Base-by-base conservation (phyloP, 1,140 invertebrate species). In the Colletes gigas region DNA sequence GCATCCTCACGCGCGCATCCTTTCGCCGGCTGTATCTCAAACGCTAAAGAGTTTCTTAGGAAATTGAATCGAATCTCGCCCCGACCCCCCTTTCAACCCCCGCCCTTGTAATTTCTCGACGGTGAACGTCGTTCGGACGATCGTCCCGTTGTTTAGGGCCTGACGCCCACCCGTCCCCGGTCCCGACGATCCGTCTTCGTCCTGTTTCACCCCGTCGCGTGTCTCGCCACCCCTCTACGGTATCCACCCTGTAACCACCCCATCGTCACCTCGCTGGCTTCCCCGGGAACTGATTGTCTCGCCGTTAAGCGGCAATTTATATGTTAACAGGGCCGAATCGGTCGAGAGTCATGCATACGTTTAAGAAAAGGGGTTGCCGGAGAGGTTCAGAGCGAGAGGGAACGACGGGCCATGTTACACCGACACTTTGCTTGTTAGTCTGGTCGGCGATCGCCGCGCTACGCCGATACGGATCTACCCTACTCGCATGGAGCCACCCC, bases 231-330 rank as follows among this genome's bases (percentile, higher is more conserved):
- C 55, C 57, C 39, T 8, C 21, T 44, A 6, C 30, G 21, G 15
- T 2, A 30, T 47, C 30, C 19, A 30, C 15, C 52, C 54, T 72
- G 62, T 68, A 72, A 63, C 54, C 70, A 41, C 65, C 60, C 60
- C 57, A 59, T 74, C 82, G 70, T 87, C 82, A 87, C 74, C 76
- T 77, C 65, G 69, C 57, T 39, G 44, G 44, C 63, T 69, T 55
- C 59, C 71, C 41, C 30, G 62, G 59, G 72, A 89, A 90, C 89
- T 89, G 88, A 90, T 91, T 91, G 89, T 88, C 88, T 81, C 83
- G 50, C 83, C 84, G 86, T 88, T 89, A 90, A 89, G 84, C 85
- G 88, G 89, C 89, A 92, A 91, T 92, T 92, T 92, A 91, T 91
- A 92, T 92, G 91, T 90, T 90, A 90, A 91, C 88, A 84, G 86